A percentile compares a stretch with the other conserved stretches of the same genome.
These are phyloP conservation scores for Ernsta delagoae DNA, from an alignment of 2,888 invertebrate species.

Conservation along the genomic window DNA sequence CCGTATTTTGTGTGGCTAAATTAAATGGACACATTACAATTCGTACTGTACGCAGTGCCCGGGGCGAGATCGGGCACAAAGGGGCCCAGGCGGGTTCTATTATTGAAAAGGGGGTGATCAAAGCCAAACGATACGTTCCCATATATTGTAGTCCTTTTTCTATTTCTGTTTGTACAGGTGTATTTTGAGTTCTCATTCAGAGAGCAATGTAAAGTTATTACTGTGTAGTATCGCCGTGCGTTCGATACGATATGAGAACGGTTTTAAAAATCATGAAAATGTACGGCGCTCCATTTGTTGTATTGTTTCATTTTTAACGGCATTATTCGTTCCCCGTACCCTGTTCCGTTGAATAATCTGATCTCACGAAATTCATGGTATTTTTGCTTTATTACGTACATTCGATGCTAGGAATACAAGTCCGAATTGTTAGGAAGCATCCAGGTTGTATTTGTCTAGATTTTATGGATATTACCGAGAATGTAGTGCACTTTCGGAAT, in stretches of 20 bases:
- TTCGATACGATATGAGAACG: constrained; percentile 45
- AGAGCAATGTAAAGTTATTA: constrained; percentile 59
- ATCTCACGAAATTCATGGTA: constrained; percentile 29
- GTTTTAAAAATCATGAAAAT: constrained; percentile 44
- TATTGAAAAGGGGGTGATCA: constrained; percentile 78
- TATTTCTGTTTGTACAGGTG: constrained; percentile 70
- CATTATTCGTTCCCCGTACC: constrained; percentile 40
- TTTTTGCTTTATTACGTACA: constrained; percentile 26
- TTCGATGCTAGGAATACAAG: neutral
- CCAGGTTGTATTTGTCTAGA: neutral
- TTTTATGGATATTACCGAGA: neutral
- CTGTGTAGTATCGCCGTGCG: constrained; percentile 44
- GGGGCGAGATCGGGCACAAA: constrained; percentile 64
- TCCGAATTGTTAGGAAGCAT: neutral
- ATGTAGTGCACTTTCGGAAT: neutral
- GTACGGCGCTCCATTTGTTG: constrained; percentile 38
- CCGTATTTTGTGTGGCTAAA: constrained; percentile 56
- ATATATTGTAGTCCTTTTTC: constrained; percentile 68
- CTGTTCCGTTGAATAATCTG: constrained; percentile 30
- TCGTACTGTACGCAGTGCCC: constrained; percentile 53
- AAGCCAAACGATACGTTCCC: constrained; percentile 75
- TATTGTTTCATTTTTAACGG: constrained; percentile 39
- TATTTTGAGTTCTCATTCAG: constrained; percentile 58
- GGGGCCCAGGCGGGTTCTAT: constrained; percentile 62
- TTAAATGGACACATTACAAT: constrained; percentile 74